Evolutionary conservation across 2,888 invertebrate genomes (phyloP).

Genomic region (Tetragnatha montana): DNA sequence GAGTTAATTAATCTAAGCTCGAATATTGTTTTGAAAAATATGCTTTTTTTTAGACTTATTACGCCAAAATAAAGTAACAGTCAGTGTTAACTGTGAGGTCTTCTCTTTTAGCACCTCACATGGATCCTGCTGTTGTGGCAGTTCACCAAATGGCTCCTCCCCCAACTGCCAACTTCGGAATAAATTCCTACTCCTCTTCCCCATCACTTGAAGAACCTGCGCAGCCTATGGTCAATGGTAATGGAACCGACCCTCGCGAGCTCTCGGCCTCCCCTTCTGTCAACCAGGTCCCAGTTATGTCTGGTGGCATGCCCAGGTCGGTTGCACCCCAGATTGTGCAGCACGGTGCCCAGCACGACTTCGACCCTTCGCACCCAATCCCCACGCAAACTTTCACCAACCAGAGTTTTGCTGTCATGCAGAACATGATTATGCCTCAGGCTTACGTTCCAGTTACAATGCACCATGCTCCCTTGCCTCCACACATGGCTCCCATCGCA

Average conservation of each 20-base stretch:
- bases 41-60: no score
- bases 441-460: conserved; percentile 67
- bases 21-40: no score
- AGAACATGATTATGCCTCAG: conserved; percentile 68
- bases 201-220: conserved; percentile 36
- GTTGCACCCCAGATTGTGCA: conserved; percentile 18
- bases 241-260: conserved; percentile 13
- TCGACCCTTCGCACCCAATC: conserved; percentile 77
- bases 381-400: conserved; percentile 91
- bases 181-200: conserved; percentile 5
- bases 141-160: conserved; percentile 72
- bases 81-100: neutral
- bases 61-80: no score
- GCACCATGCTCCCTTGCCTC: conserved; percentile 60
- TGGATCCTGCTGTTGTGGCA: conserved; percentile 78
- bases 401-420: conserved; percentile 82
- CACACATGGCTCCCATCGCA: conserved; percentile 52
- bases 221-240: conserved; percentile 10
- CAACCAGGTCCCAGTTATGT: conserved; percentile 24
- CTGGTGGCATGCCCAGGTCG: conserved; percentile 19
- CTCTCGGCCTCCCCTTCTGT: neutral
- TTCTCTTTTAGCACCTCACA: conserved; percentile 70
- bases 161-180: conserved; percentile 46
- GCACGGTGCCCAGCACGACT: conserved; percentile 59
- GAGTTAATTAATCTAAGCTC: no score